Evolutionary conservation across 2,797 vertebrate genomes (phyloP).

Genomic region (Apogon hyalosoma): DNA sequence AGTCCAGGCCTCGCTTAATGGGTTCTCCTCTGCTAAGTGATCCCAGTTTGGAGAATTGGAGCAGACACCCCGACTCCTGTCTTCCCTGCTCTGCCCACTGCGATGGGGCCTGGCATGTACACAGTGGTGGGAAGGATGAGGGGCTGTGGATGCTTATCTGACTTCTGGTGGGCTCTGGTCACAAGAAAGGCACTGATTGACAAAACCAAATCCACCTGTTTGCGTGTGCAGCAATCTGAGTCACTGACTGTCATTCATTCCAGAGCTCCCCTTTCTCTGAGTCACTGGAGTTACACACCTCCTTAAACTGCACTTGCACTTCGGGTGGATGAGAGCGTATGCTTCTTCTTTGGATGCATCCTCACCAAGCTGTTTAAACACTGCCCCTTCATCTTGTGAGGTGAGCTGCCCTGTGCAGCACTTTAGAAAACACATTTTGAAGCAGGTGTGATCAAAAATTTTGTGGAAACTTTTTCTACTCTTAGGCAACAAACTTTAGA

Average conservation of each 20-base stretch:
- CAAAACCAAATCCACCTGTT: constrained; percentile 51
- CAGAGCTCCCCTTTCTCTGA: constrained; percentile 53
- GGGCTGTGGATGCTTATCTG: constrained; percentile 11
- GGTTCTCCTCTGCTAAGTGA: constrained; percentile 69
- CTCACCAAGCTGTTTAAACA: not conserved
- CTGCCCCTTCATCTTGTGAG: constrained; percentile 12
- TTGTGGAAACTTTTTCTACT: constrained; percentile 43
- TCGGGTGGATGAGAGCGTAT: not conserved
- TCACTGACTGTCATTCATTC: constrained; percentile 56
- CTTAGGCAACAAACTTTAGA: constrained; percentile 28
- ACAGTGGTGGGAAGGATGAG: constrained; percentile 13
- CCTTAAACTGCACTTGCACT: constrained; percentile 17
- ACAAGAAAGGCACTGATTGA: constrained; percentile 20
- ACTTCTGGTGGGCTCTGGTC: constrained; percentile 28
- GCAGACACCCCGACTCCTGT: constrained; percentile 80
- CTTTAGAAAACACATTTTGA: constrained; percentile 27
- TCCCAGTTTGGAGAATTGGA: constrained; percentile 75
- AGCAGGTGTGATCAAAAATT: constrained; percentile 46
- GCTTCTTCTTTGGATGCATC: constrained; percentile 8
- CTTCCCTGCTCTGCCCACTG: constrained; percentile 49
- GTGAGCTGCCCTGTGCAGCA: not conserved
- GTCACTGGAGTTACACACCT: constrained; percentile 44
- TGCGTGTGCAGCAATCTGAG: constrained; percentile 39
- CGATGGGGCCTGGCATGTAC: constrained; percentile 28
- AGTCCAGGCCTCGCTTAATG: constrained; percentile 81